A percentile compares a stretch with the other conserved stretches of the same genome.
Conservation (phyloP, 2,888 invertebrate genomes). For the Chamaedrilus cognettii region DNA sequence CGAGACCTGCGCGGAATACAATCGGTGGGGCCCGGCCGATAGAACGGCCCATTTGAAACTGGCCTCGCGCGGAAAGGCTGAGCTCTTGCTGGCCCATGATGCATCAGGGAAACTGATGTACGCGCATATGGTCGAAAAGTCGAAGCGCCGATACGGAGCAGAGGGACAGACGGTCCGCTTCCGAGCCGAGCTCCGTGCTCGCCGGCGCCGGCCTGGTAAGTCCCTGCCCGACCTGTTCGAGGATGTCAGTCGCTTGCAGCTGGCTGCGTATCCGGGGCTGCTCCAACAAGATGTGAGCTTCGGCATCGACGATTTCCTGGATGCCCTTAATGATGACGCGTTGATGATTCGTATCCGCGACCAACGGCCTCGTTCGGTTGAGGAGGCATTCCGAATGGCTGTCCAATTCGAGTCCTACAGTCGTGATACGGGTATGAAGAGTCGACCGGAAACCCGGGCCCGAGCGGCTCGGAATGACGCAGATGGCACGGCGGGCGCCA, state of each 20-base stretch:
- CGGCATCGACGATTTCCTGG: too few relatives aligned
- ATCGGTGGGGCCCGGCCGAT: not conserved
- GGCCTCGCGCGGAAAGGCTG: not conserved
- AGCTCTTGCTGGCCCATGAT: not conserved
- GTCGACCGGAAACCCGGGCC: slow-evolving; percentile 59
- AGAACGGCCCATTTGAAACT: not conserved
- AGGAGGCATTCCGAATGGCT: too few relatives aligned
- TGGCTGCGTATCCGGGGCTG: not conserved
- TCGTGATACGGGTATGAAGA: slow-evolving; percentile 43
- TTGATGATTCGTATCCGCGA: too few relatives aligned
- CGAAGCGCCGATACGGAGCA: not conserved
- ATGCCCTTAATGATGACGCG: too few relatives aligned
- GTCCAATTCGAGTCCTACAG: slow-evolving; percentile 66
- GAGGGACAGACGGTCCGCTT: not conserved
- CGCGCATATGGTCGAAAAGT: not conserved
- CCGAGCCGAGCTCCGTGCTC: not conserved
- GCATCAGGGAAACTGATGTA: not conserved
- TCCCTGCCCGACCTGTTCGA: not conserved
- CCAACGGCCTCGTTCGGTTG: too few relatives aligned
- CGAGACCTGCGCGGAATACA: not conserved
- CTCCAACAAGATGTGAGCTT: too few relatives aligned
- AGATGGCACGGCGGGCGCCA: not conserved
- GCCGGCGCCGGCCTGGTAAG: not conserved
- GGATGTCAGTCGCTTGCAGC: not conserved
- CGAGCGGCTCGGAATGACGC: too few relatives aligned